These are phyloP conservation scores for Diplodus puntazzo DNA, from an alignment of 2,797 vertebrate genomes.

Conservation along the genomic window DNA sequence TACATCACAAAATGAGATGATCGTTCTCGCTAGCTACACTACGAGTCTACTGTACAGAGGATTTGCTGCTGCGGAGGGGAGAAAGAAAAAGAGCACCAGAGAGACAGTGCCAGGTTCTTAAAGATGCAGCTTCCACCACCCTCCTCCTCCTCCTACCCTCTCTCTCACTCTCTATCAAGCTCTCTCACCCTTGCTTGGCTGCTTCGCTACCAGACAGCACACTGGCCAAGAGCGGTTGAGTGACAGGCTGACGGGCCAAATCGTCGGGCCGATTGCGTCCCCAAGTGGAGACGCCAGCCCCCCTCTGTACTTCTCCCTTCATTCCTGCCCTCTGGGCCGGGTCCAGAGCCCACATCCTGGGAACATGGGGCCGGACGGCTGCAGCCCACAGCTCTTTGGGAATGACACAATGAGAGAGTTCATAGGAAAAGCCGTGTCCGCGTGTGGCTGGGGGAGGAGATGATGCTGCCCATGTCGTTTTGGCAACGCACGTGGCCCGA, in stretches of 20 bases:
- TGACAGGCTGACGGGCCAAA: slow-evolving; percentile 64
- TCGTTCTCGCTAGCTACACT: slow-evolving; percentile 61
- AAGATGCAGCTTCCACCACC: slow-evolving; percentile 40
- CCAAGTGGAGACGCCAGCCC: slow-evolving; percentile 60
- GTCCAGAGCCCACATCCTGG: slow-evolving; percentile 71
- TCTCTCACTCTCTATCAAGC: slow-evolving; percentile 30
- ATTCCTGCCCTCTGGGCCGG: slow-evolving; percentile 64
- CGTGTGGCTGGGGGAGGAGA: slow-evolving; percentile 53
- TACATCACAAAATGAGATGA: slow-evolving; percentile 47
- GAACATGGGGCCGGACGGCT: slow-evolving; percentile 57
- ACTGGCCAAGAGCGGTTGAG: slow-evolving; percentile 61
- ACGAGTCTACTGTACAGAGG: slow-evolving; percentile 49
- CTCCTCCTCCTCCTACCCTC: slow-evolving; percentile 5
- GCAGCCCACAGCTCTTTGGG: slow-evolving; percentile 69
- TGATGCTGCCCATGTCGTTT: slow-evolving; percentile 47
- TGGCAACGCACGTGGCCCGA: slow-evolving; percentile 49
- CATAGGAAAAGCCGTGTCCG: slow-evolving; percentile 60
- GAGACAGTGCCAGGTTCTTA: slow-evolving; percentile 49
- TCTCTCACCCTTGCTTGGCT: slow-evolving; percentile 45
- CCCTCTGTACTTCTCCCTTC: slow-evolving; percentile 53
- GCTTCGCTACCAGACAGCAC: slow-evolving; percentile 47
- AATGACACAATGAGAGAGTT: slow-evolving; percentile 68
- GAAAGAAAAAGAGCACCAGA: slow-evolving; percentile 53
- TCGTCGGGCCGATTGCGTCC: slow-evolving; percentile 55
- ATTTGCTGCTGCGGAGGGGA: slow-evolving; percentile 33